These are phyloP conservation scores for Synanceia verrucosa DNA, from an alignment of 2,797 vertebrate species.

Conservation along the genomic window DNA sequence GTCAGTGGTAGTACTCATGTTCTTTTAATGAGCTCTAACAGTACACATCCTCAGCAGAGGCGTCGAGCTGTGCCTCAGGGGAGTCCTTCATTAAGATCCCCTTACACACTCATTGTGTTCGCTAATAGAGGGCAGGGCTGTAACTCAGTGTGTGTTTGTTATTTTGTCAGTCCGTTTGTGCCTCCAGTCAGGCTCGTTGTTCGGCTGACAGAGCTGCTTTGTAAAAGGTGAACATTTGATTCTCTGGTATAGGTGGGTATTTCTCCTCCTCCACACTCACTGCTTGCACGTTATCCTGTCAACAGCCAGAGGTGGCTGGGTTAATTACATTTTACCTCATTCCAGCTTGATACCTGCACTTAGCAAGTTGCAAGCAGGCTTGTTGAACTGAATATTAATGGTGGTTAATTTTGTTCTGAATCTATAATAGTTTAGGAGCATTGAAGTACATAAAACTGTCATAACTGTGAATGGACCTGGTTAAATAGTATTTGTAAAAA, in stretches of 20 bases:
- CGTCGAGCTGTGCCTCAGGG: conserved; percentile 71
- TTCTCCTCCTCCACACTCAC: conserved; percentile 38
- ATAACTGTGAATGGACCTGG: neutral
- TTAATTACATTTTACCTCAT: conserved; percentile 53
- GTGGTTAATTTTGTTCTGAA: neutral
- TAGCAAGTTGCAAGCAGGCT: neutral
- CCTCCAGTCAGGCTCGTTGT: conserved; percentile 62
- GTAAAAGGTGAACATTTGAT: conserved; percentile 65
- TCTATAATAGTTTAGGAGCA: neutral
- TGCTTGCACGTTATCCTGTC: conserved; percentile 31
- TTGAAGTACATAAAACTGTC: neutral
- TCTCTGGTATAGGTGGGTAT: conserved; percentile 55
- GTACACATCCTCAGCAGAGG: conserved; percentile 72
- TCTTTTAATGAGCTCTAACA: conserved; percentile 80
- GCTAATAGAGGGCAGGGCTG: conserved; percentile 76
- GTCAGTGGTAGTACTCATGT: conserved; percentile 68
- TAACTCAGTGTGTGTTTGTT: conserved; percentile 54
- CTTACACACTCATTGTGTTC: conserved; percentile 75
- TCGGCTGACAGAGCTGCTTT: conserved; percentile 61
- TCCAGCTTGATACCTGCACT: conserved; percentile 8
- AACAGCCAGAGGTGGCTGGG: conserved; percentile 40
- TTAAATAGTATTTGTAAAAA: neutral
- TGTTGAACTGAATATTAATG: neutral
- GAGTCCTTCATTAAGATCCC: conserved; percentile 79
- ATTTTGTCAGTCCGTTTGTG: conserved; percentile 62